Conservation (phyloP, 2,797 vertebrate genomes). For the Sarcoramphus papa region DNA sequence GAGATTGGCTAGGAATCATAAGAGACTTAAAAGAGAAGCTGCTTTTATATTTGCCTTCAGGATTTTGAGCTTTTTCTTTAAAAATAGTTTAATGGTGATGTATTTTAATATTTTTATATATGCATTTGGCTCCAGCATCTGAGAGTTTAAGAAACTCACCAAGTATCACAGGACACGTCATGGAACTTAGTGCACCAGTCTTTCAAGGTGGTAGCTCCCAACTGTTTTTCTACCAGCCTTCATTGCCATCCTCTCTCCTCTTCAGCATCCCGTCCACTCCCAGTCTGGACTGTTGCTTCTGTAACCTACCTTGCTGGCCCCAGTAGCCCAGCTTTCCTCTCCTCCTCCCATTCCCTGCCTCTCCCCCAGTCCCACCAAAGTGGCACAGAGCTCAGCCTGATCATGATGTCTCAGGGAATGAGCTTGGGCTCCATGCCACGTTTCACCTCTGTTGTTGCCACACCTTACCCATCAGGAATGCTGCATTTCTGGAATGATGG, state of each 20-base stretch:
- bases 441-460: background rate
- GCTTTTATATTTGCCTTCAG: background rate
- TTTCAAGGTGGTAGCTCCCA: background rate
- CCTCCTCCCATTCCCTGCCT: background rate
- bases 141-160: background rate
- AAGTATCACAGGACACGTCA: background rate
- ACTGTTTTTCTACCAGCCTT: background rate
- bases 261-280: background rate
- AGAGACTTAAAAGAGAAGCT: background rate
- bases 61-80: background rate
- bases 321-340: background rate
- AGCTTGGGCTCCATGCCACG: background rate
- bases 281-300: background rate
- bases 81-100: background rate
- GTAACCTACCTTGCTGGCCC: background rate
- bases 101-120: background rate
- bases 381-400: background rate
- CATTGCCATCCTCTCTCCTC: background rate
- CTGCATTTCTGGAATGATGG: background rate
- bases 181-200: background rate
- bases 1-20: background rate
- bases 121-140: background rate
- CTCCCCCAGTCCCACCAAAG: background rate
- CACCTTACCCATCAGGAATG: conserved; percentile 7
- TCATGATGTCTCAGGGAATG: background rate